A percentile compares a stretch with the other conserved stretches of the same genome.
Evolutionary conservation across 2,888 invertebrate species (phyloP).

Genomic region (Aphidoletes aphidimyza): DNA sequence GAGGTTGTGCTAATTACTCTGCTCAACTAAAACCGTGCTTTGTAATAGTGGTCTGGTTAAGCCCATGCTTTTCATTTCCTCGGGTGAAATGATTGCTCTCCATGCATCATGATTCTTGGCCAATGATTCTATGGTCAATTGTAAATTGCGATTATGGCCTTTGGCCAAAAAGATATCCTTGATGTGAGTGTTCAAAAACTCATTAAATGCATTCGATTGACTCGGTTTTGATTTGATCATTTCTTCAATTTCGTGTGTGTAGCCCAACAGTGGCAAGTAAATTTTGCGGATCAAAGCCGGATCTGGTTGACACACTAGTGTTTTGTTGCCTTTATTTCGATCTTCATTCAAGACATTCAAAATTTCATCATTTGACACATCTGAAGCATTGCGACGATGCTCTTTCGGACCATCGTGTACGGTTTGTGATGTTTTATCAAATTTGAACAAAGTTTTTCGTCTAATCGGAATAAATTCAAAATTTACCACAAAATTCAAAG

Average conservation of each 20-base stretch:
- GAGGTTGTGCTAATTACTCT: slow-evolving; percentile 66
- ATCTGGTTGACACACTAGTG: slow-evolving; percentile 80
- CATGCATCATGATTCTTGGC: slow-evolving; percentile 83
- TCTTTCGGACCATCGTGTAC: slow-evolving; percentile 60
- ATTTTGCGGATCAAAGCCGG: slow-evolving; percentile 80
- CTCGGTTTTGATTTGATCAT: slow-evolving; percentile 70
- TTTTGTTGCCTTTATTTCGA: slow-evolving; percentile 67
- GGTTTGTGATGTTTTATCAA: slow-evolving; percentile 71
- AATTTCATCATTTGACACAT: slow-evolving; percentile 64
- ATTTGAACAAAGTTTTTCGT: slow-evolving; percentile 75
- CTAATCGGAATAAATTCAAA: too few species aligned
- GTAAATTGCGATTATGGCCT: slow-evolving; percentile 71
- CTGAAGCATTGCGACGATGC: slow-evolving; percentile 65
- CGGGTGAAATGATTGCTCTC: slow-evolving; percentile 78
- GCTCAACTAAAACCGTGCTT: slow-evolving; percentile 79
- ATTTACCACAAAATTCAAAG: neutral
- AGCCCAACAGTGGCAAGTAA: slow-evolving; percentile 83
- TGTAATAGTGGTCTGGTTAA: slow-evolving; percentile 74
- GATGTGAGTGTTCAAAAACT: slow-evolving; percentile 87
- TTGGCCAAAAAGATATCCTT: slow-evolving; percentile 86
- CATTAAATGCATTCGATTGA: slow-evolving; percentile 80
- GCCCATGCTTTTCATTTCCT: slow-evolving; percentile 73
- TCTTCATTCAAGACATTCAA: slow-evolving; percentile 59
- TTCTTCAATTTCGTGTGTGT: slow-evolving; percentile 85
- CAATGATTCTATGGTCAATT: slow-evolving; percentile 73